Evolutionary conservation across 2,113 vertebrate species (phyloP), one percentile per base, ranked within the genome.

Genomic region (Actenoides lindsayi): DNA sequence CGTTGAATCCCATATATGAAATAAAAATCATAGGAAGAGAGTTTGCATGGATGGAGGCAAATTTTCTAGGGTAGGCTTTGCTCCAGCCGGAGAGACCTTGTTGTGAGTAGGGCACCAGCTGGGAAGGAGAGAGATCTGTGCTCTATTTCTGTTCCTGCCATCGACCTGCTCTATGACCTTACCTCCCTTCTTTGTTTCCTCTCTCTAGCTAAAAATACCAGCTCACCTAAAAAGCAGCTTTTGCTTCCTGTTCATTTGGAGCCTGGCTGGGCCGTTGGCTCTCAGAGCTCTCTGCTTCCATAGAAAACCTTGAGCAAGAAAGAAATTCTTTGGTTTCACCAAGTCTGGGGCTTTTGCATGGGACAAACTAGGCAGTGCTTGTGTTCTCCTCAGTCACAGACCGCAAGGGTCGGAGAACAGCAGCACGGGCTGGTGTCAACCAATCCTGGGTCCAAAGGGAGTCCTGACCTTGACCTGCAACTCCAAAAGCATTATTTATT

Each of bases 131-230:
- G 39, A 84, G 51, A 71, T 78, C 51, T 83, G 71, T 81, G 92
- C 82, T 62, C 73, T 96, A 4, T 74, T 92, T 95, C 73, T 96
- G 86, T 87, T 92, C 80, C 89, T 95, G 83, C 68, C 82, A 74
- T 86, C 19, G 25, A 90, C 85, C 92, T 87, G 89, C 69, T 86
- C 91, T 27, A 0, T 70, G 93, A 96, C 87, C 93, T 96, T 93
- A 91, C 54, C n/a, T 84, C 23, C 2, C 81, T 42, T 11, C 89
- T 92, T 87, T 94, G 76, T 94, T 93, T 94, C 16, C 19, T 90
- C 73, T 88, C 6, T 3, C 67, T 14, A 51, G 53, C 74, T 93
- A 91, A 95, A 96, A 96, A 96, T 91, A 96, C 3, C 91, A 71
- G 33, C 69, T 91, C 91, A 87, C 69, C 76, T 78, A 48, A 91